phyloP scores from a whole-genome alignment of 2,888 invertebrate species.

The Nomada hirtipes region DNA sequence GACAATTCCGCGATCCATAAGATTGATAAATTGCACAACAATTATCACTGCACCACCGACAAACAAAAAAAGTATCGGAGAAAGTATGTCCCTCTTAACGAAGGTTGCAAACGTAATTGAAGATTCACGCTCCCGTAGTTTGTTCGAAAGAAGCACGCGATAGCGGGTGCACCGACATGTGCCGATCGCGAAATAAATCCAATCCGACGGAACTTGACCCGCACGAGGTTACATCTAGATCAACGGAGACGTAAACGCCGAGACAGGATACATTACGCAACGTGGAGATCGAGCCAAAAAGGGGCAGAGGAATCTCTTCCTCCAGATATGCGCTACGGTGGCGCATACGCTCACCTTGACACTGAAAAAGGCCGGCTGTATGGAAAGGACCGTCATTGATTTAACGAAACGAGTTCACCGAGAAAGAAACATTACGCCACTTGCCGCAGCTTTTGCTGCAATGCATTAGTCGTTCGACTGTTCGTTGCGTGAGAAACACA shows the following conservation, averaged over 20 bases:
- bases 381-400: slow-evolving; percentile 67
- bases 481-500: slow-evolving; percentile 31
- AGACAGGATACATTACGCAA: slow-evolving; percentile 41
- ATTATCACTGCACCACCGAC: no score
- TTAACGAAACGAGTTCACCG: slow-evolving; percentile 60
- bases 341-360: slow-evolving; percentile 69
- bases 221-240: slow-evolving; percentile 18
- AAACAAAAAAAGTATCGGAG: background rate
- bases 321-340: slow-evolving; percentile 19
- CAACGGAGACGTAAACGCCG: slow-evolving; percentile 24
- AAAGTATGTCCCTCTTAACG: background rate
- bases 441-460: slow-evolving; percentile 72
- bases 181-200: slow-evolving; percentile 27
- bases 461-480: slow-evolving; percentile 52
- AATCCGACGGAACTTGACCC: slow-evolving; percentile 25
- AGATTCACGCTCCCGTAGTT: slow-evolving; percentile 3
- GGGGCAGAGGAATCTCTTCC: slow-evolving; percentile 23
- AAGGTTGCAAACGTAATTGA: background rate
- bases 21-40: no score
- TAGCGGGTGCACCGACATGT: background rate
- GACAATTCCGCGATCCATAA: no score
- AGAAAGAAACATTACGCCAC: slow-evolving; percentile 56
- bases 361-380: slow-evolving; percentile 59
- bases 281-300: slow-evolving; percentile 58
- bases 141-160: slow-evolving; percentile 5